phyloP scores from a whole-genome alignment of 2,888 invertebrate species.

The Thereva nobilitata region DNA sequence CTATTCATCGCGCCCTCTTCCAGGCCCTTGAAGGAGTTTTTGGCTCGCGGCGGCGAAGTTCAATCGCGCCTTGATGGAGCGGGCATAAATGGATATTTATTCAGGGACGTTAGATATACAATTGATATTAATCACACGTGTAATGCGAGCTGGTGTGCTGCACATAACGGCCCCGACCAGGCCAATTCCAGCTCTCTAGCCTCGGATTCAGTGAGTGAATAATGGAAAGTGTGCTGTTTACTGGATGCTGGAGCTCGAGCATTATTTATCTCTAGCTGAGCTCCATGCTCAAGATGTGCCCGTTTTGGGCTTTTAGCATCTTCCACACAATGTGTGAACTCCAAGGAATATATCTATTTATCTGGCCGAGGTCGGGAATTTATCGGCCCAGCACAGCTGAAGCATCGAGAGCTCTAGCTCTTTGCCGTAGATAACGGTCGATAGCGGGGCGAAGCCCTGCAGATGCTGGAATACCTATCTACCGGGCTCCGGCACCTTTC shows the following conservation, averaged over 20 bases:
- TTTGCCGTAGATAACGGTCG: too few relatives aligned
- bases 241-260: not conserved
- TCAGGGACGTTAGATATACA: conserved; percentile 45
- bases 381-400: conserved; percentile 35
- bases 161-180: conserved; percentile 10
- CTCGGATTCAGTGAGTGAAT: conserved; percentile 35
- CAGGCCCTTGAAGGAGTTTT: conserved; percentile 15
- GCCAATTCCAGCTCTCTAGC: conserved; percentile 21
- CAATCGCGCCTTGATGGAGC: conserved; percentile 31
- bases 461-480: too few relatives aligned
- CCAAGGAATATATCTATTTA: conserved; percentile 29
- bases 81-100: conserved; percentile 44
- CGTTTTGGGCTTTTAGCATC: conserved; percentile 24
- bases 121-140: conserved; percentile 48
- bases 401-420: not conserved
- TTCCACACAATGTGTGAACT: conserved; percentile 39
- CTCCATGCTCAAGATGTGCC: conserved; percentile 25
- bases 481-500: too few relatives aligned
- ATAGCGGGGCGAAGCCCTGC: too few relatives aligned
- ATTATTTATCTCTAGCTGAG: conserved; percentile 39
- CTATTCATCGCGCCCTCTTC: conserved; percentile 16
- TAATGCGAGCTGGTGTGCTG: conserved; percentile 43
- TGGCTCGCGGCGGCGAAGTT: conserved; percentile 35
- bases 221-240: conserved; percentile 39
- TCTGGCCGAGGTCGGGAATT: conserved; percentile 35